Evolutionary conservation across 2,113 vertebrate genomes (phyloP).

Genomic region (Rissa tridactyla): DNA sequence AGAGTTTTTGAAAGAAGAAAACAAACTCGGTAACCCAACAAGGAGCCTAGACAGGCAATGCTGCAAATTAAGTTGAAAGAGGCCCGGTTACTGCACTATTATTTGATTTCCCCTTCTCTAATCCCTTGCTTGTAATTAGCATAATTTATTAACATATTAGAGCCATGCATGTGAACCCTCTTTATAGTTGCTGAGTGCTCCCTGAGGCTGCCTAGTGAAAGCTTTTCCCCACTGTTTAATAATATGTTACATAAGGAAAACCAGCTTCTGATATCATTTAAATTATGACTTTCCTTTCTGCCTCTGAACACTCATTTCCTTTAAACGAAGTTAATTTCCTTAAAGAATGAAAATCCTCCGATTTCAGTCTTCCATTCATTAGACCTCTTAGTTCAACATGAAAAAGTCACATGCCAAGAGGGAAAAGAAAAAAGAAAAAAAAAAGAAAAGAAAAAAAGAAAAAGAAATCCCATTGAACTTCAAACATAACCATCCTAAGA

Average conservation of each 20-base stretch:
- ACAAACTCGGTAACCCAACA: slow-evolving; percentile 27
- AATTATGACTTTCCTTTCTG: slow-evolving; percentile 70
- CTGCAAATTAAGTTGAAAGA: slow-evolving; percentile 68
- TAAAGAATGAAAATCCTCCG: slow-evolving; percentile 61
- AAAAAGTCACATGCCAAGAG: slow-evolving; percentile 51
- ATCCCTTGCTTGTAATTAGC: slow-evolving; percentile 58
- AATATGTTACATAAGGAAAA: slow-evolving; percentile 57
- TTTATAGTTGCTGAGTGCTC: slow-evolving; percentile 57
- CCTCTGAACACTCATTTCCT: slow-evolving; percentile 68
- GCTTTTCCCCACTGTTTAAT: slow-evolving; percentile 51
- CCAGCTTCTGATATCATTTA: slow-evolving; percentile 68
- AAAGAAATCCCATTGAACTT: slow-evolving; percentile 11
- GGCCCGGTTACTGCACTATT: slow-evolving; percentile 15
- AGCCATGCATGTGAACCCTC: slow-evolving; percentile 22
- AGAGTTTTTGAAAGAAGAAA: slow-evolving; percentile 45
- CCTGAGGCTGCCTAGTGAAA: slow-evolving; percentile 45
- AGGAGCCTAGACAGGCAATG: slow-evolving; percentile 35
- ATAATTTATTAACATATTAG: slow-evolving; percentile 59
- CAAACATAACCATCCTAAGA: background rate
- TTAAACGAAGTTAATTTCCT: slow-evolving; percentile 60
- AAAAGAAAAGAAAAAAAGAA: background rate
- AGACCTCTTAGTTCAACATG: slow-evolving; percentile 44
- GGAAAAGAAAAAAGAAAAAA: background rate
- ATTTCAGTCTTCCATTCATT: slow-evolving; percentile 57
- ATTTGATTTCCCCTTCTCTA: slow-evolving; percentile 57